phyloP scores from a whole-genome alignment of 2,113 vertebrate species.

The Agelaius phoeniceus region DNA sequence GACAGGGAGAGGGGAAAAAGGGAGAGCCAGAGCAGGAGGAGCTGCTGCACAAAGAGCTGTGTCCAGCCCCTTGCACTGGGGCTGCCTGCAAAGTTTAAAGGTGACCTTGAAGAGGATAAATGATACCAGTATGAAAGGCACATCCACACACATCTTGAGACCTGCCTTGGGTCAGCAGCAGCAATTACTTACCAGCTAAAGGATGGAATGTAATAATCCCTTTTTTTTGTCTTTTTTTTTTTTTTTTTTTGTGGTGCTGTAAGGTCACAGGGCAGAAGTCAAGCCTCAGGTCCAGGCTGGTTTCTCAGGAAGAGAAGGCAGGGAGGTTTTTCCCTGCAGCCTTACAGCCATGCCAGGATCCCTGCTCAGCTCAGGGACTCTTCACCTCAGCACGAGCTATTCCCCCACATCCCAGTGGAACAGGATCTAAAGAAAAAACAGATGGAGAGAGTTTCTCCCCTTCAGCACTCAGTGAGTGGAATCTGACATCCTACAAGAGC shows the following conservation, averaged over 20 bases:
- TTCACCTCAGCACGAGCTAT: neutral
- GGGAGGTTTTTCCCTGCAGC: neutral
- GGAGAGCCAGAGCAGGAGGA: neutral
- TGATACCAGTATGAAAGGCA: neutral
- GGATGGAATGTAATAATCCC: neutral
- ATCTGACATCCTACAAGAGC: neutral
- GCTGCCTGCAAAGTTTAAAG: neutral
- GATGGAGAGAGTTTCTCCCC: neutral
- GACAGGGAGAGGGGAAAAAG: neutral
- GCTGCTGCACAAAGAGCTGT: neutral
- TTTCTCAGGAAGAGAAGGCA: neutral
- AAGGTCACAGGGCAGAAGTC: neutral
- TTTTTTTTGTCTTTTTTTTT: neutral
- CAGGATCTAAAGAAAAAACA: neutral
- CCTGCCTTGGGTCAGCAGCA: neutral
- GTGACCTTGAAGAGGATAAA: neutral
- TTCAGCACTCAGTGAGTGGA: fast-evolving
- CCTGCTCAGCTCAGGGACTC: neutral
- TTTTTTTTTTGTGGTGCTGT: neutral
- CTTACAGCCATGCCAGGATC: neutral
- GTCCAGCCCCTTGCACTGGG: neutral
- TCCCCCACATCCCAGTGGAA: neutral
- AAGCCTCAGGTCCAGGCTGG: neutral
- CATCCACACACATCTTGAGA: fast-evolving
- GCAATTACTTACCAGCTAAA: neutral